Conservation (phyloP, 1,140 invertebrate genomes). For the silkworm (Bombyx mori) region ASM3026992v2 NC_085129.1:6980501-6981000, state of each 20-base stretch:
- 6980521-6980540: slow-evolving; percentile 64
- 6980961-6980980: too few relatives aligned
- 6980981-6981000: too few relatives aligned
- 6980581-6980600: slow-evolving; percentile 70
- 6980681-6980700: slow-evolving; percentile 24
- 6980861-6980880: too few relatives aligned
- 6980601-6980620: slow-evolving; percentile 71
- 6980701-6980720: slow-evolving; percentile 63
- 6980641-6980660: slow-evolving; percentile 65
- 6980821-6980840: too few relatives aligned
- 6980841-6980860: too few relatives aligned
- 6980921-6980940: too few relatives aligned
- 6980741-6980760: slow-evolving; percentile 43
- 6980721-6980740: slow-evolving; percentile 65
- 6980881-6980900: too few relatives aligned
- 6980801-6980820: slow-evolving; percentile 24
- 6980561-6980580: slow-evolving; percentile 60
- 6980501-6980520: slow-evolving; percentile 33
- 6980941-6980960: too few relatives aligned
- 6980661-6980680: slow-evolving; percentile 41
- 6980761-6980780: slow-evolving; percentile 57
- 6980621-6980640: slow-evolving; percentile 72
- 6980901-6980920: too few relatives aligned
- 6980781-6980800: slow-evolving; percentile 57
- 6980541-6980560: slow-evolving; percentile 67